These are phyloP conservation scores for Tyrannus savana DNA, from an alignment of 2,113 vertebrate genomes.

Conservation along the genomic window DNA sequence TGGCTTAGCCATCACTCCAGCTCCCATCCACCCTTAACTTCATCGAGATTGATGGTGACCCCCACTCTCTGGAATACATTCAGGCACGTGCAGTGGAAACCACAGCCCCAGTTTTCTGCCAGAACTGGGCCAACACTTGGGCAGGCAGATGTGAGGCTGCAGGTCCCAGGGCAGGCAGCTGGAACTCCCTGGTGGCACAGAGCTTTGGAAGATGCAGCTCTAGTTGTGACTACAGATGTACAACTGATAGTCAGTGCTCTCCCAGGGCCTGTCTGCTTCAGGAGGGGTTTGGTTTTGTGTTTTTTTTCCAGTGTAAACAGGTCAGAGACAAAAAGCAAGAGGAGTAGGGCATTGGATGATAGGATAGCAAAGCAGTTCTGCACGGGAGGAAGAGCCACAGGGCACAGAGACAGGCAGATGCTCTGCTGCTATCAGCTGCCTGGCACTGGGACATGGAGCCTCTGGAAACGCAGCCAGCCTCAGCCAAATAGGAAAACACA, in stretches of 20 bases:
- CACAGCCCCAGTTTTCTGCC: neutral
- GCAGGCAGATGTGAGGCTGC: neutral
- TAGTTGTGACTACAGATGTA: neutral
- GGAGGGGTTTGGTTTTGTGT: neutral
- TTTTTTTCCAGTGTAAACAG: neutral
- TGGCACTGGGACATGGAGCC: neutral
- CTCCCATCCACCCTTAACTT: neutral
- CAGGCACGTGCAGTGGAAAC: rapidly evolving
- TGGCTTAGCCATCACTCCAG: neutral
- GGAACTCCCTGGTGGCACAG: neutral
- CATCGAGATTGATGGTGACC: neutral
- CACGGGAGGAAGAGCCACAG: neutral
- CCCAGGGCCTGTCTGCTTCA: neutral
- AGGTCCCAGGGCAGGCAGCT: neutral
- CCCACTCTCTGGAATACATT: neutral
- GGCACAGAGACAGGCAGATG: neutral
- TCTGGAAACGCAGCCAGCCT: neutral
- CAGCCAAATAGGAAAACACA: neutral
- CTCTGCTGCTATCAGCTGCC: neutral
- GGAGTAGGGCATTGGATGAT: neutral
- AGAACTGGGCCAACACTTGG: neutral
- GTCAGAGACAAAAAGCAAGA: neutral
- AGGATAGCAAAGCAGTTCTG: neutral
- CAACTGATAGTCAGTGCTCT: neutral
- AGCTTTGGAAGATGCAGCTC: neutral